phyloP scores from a whole-genome alignment of 1,140 invertebrate species.

The Thaumatotibia leucotreta region DNA sequence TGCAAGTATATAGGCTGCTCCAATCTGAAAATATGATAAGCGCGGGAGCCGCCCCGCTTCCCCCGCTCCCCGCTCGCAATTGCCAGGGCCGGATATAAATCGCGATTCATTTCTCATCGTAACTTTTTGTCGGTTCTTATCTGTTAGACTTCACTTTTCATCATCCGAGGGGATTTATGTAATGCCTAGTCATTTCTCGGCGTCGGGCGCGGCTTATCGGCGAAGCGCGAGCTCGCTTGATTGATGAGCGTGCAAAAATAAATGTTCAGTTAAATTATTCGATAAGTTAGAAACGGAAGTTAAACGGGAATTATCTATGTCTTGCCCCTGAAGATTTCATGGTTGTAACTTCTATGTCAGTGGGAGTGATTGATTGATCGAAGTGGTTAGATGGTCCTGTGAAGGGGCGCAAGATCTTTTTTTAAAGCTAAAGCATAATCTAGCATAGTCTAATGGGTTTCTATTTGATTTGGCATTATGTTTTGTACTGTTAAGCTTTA shows the following conservation, averaged over 20 bases:
- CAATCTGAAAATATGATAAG: constrained; percentile 28
- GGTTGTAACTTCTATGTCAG: constrained; percentile 69
- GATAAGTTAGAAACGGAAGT: constrained; percentile 78
- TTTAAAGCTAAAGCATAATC: not conserved
- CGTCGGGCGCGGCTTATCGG: constrained; percentile 72
- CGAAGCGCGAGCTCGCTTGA: constrained; percentile 71
- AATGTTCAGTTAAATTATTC: constrained; percentile 79
- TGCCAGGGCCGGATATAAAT: constrained; percentile 71
- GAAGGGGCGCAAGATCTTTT: not conserved
- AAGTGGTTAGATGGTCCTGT: constrained; percentile 17
- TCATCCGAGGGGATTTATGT: constrained; percentile 78
- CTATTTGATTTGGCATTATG: too few relatives aligned
- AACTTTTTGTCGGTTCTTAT: constrained; percentile 79
- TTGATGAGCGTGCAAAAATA: constrained; percentile 78
- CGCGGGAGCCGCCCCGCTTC: not conserved
- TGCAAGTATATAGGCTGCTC: constrained; percentile 13
- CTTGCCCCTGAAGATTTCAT: constrained; percentile 70
- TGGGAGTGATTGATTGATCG: constrained; percentile 60
- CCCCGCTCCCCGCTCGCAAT: constrained; percentile 31
- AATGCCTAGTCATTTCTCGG: constrained; percentile 79
- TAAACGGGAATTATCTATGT: constrained; percentile 78
- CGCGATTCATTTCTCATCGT: constrained; percentile 78
- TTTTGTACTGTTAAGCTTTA: too few relatives aligned
- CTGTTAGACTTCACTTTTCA: constrained; percentile 79
- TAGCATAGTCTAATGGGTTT: not conserved